Conservation (phyloP, 2,888 invertebrate genomes). For the Rugalucina vietnamica region DNA sequence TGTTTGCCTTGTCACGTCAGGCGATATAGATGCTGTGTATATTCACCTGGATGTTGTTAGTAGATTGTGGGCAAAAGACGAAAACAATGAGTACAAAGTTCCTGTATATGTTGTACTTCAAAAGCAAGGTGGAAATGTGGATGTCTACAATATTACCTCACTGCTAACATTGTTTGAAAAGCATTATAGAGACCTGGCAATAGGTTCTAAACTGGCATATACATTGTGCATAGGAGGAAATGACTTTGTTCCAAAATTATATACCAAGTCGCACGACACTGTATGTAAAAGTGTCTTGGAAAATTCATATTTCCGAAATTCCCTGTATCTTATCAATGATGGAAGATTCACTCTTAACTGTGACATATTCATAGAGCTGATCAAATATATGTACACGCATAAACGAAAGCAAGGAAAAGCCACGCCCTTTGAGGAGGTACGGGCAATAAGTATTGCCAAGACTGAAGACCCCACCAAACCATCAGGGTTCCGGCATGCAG, state of each 20-base stretch:
- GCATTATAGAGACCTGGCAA: background rate
- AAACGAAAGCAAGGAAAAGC: background rate
- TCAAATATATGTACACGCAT: slow-evolving; percentile 9
- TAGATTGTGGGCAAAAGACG: background rate
- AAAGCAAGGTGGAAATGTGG: slow-evolving; percentile 8
- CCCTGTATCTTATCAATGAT: background rate
- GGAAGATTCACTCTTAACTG: background rate
- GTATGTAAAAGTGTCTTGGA: background rate
- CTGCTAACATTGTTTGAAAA: slow-evolving; percentile 16
- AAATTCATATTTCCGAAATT: background rate
- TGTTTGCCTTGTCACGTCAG: slow-evolving; percentile 22
- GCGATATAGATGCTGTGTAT: slow-evolving; percentile 37
- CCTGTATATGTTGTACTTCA: slow-evolving; percentile 31
- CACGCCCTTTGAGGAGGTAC: slow-evolving; percentile 5
- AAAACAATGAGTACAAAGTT: background rate
- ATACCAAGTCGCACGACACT: slow-evolving; percentile 19
- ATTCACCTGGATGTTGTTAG: slow-evolving; percentile 32
- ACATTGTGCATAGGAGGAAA: slow-evolving; percentile 27
- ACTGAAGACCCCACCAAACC: background rate
- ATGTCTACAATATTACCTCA: slow-evolving; percentile 21
- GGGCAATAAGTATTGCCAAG: slow-evolving; percentile 12
- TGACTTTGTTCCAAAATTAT: slow-evolving; percentile 28
- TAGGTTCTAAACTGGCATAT: slow-evolving; percentile 13
- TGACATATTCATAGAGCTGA: no score
- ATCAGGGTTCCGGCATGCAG: background rate